These are phyloP conservation scores for Psococerastis gibbosa DNA, from an alignment of 2,888 invertebrate genomes.

Conservation along the genomic window DNA sequence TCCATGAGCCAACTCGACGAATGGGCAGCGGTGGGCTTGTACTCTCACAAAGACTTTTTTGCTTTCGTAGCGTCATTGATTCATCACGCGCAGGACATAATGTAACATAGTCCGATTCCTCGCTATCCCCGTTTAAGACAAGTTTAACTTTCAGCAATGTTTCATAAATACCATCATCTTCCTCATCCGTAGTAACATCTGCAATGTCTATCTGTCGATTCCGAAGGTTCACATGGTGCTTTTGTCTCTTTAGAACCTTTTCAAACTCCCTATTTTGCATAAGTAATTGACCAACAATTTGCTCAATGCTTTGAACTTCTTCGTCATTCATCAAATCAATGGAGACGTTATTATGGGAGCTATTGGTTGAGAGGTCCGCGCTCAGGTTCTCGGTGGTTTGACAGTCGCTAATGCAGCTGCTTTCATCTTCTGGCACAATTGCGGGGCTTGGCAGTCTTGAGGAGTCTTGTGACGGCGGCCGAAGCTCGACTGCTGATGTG, in stretches of 20 bases:
- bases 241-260: constrained; percentile 53
- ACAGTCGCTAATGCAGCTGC: constrained; percentile 32
- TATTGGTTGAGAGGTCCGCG: constrained; percentile 12
- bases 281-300: constrained; percentile 63
- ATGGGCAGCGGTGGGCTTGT: too few species aligned
- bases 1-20: too few species aligned
- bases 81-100: constrained; percentile 2
- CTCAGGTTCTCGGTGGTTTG: too few species aligned
- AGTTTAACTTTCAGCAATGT: constrained; percentile 11
- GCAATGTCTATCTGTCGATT: constrained; percentile 23
- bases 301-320: constrained; percentile 41
- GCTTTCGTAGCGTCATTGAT: constrained; percentile 15
- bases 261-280: constrained; percentile 71
- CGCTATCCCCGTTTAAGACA: not conserved
- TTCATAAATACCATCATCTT: constrained; percentile 17
- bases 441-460: too few species aligned
- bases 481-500: too few species aligned
- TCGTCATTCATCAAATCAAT: constrained; percentile 13
- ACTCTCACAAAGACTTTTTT: not conserved
- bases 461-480: too few species aligned
- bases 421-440: constrained; percentile 31
- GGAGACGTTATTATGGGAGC: not conserved
- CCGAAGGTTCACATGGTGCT: constrained; percentile 33
- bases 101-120: constrained; percentile 15
- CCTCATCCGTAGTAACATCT: constrained; percentile 13